Percentiles rank a stretch among this genome's conserved stretches.
These are phyloP conservation scores for Prochilodus magdalenae DNA, from an alignment of 2,113 vertebrate species.

Conservation along the genomic window DNA sequence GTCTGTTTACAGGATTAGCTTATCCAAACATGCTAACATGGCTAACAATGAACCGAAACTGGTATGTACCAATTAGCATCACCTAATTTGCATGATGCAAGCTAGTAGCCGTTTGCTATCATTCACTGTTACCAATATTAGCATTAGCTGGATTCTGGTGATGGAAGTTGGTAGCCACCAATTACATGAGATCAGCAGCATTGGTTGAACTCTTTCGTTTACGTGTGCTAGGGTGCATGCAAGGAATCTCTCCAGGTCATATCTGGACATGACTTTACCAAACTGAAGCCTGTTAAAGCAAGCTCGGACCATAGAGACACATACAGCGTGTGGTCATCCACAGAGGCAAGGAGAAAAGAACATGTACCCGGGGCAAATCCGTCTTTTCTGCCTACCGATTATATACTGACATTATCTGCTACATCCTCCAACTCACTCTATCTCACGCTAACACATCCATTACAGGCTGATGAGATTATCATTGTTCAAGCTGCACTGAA, in stretches of 20 bases:
- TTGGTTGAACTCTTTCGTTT: neutral
- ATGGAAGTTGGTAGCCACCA: no score
- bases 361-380: neutral
- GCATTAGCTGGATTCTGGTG: neutral
- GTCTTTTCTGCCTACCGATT: neutral
- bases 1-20: neutral
- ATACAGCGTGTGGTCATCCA: neutral
- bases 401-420: neutral
- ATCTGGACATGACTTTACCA: no score
- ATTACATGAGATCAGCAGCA: no score
- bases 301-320: neutral
- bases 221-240: neutral
- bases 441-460: neutral
- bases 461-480: conserved; percentile 25
- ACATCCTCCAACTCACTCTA: neutral
- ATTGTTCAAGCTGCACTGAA: conserved; percentile 27
- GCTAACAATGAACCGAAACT: neutral
- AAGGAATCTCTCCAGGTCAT: no score
- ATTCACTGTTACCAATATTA: neutral
- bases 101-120: neutral
- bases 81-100: neutral
- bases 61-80: neutral
- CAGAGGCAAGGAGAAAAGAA: neutral
- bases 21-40: neutral
- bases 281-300: no score